phyloP scores from a whole-genome alignment of 2,113 vertebrate genomes.

The Ailurus styani region DNA sequence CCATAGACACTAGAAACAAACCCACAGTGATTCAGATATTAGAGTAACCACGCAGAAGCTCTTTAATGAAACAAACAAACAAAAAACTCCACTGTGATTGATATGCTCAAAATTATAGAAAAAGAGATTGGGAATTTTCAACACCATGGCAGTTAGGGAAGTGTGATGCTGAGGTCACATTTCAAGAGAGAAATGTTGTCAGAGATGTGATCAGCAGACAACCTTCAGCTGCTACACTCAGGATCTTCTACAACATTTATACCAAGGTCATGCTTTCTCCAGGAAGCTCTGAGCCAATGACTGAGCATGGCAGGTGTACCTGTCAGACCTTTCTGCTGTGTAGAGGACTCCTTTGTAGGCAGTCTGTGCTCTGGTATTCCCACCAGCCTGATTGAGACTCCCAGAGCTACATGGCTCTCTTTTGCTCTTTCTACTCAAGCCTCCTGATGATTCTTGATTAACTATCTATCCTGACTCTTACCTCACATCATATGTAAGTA shows the following conservation, averaged over 20 bases:
- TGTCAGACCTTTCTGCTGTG: neutral
- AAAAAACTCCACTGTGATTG: neutral
- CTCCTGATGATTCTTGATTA: neutral
- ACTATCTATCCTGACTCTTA: neutral
- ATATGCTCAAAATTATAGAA: neutral
- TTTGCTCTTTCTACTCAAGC: neutral
- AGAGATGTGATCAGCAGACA: neutral
- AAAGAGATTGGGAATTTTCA: neutral
- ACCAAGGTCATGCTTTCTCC: neutral
- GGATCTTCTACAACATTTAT: neutral
- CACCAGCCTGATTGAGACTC: neutral
- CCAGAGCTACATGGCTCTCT: neutral
- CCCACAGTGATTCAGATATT: neutral
- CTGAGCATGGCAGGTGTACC: no score
- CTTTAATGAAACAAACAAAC: neutral
- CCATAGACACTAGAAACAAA: neutral
- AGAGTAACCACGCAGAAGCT: neutral
- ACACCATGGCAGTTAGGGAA: neutral
- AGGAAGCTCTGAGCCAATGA: neutral
- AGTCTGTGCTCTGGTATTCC: neutral
- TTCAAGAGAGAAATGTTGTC: neutral
- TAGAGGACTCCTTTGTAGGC: neutral
- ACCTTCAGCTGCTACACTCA: neutral
- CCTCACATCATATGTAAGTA: neutral
- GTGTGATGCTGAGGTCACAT: neutral